Evolutionary conservation across 2,113 vertebrate genomes (phyloP), one percentile per base, ranked within the genome.

Genomic region (Cervus canadensis): DNA sequence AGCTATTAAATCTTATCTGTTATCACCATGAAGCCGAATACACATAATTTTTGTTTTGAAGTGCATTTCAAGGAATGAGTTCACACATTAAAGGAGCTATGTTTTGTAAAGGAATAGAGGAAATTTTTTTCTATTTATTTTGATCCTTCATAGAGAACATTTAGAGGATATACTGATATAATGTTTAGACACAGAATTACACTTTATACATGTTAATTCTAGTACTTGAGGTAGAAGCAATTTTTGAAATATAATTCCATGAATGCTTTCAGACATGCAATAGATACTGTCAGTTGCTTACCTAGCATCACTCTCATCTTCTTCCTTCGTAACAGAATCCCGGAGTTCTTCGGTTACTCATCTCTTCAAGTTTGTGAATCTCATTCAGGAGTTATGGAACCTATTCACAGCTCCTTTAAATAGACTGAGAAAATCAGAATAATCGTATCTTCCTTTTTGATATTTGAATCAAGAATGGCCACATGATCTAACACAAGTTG

Each of bases 1-100:
- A 71, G 36, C 48, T 91, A 57, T 78, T 96, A 79, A 97, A 89
- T 96, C 57, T 95, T 92, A 64, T 74, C 52, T 64, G 11, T 50
- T 78, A 79, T 40, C 14, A 9, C 62, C 59, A 50, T 2, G 33
- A 76, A 74, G 30, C 5, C 19, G 54, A 91, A 64, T 54, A 2
- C 52, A 33, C 2, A 60, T 59, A 26, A 48, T 43, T 64, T 82
- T 33, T 89, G 19, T 89, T 96, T 79, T 17, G 25, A 94, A 92
- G 48, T 83, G 0, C 74, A 48, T 87, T 79, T 95, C 74, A 87
- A 62, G 3, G 50, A 33, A 64, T 60, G 28, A 56, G 3, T 48
- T 97, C 33, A 87, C 59, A 95, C 25, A 62, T 50, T 60, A 79
- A 76, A 91, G 28, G 3, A 3, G 2, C 79, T 16, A 8, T 78